These are phyloP conservation scores for Ptychobarbus kaznakovi DNA, from an alignment of 2,797 vertebrate genomes.

Conservation along the genomic window DNA sequence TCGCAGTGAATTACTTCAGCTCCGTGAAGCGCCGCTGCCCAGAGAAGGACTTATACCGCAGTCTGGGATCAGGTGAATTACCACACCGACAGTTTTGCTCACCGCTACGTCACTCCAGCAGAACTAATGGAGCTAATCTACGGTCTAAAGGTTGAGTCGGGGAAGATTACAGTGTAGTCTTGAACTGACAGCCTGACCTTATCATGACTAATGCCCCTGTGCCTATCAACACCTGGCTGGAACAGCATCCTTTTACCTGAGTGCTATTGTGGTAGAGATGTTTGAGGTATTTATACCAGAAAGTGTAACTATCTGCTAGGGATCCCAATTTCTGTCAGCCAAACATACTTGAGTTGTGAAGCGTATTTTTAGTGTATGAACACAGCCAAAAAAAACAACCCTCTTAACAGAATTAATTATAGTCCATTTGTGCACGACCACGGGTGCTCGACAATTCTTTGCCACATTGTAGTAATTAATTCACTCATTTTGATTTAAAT, in stretches of 20 bases:
- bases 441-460: not conserved
- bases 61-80: conserved; percentile 42
- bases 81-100: conserved; percentile 53
- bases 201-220: conserved; percentile 62
- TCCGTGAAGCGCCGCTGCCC: conserved; percentile 37
- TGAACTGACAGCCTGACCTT: conserved; percentile 69
- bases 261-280: not conserved
- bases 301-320: not conserved
- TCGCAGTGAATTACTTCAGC: conserved; percentile 65
- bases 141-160: conserved; percentile 68
- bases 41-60: conserved; percentile 36
- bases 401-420: not conserved
- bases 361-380: not conserved
- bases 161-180: conserved; percentile 65
- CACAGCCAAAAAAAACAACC: not conserved
- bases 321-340: not conserved
- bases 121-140: conserved; percentile 70
- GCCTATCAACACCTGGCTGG: conserved; percentile 48
- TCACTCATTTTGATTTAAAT: not conserved
- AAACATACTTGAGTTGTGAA: not conserved
- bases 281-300: not conserved
- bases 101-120: conserved; percentile 49
- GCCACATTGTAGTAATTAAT: not conserved
- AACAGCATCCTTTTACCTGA: conserved; percentile 20
- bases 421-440: not conserved